A percentile compares a stretch with the other conserved stretches of the same genome.
phyloP scores from a whole-genome alignment of 2,888 invertebrate species.

The Acronicta psi region DNA sequence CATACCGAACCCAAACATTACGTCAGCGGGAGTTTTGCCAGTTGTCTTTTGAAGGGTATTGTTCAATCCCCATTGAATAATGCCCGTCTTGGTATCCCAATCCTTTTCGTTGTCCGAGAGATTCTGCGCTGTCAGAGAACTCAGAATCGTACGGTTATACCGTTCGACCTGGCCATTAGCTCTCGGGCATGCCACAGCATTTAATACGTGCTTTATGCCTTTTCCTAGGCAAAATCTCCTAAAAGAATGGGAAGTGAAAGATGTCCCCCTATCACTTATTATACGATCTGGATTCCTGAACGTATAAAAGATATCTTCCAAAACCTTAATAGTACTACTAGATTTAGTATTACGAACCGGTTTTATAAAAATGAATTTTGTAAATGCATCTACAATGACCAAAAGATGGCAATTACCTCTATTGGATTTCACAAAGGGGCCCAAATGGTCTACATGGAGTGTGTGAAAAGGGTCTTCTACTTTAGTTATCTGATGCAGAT shows the following conservation, averaged over 20 bases:
- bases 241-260: not conserved
- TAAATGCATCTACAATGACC: conserved; percentile 1
- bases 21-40: no score
- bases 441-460: conserved; percentile 3
- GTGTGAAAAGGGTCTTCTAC: conserved; percentile 4
- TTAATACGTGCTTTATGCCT: not conserved
- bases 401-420: conserved; percentile 1
- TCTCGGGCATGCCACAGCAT: not conserved
- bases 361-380: not conserved
- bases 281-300: not conserved
- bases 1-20: not conserved
- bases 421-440: conserved; percentile 5
- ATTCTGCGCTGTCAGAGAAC: no score
- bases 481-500: not conserved
- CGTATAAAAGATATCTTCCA: not conserved
- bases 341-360: not conserved
- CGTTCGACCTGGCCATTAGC: not conserved
- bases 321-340: not conserved
- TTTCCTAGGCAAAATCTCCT: not conserved
- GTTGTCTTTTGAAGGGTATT: no score
- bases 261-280: not conserved
- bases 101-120: no score
- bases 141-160: not conserved
- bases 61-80: no score
- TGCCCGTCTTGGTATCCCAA: no score